Conservation (phyloP, 2,888 invertebrate species). For the Euplexia lucipara region DNA sequence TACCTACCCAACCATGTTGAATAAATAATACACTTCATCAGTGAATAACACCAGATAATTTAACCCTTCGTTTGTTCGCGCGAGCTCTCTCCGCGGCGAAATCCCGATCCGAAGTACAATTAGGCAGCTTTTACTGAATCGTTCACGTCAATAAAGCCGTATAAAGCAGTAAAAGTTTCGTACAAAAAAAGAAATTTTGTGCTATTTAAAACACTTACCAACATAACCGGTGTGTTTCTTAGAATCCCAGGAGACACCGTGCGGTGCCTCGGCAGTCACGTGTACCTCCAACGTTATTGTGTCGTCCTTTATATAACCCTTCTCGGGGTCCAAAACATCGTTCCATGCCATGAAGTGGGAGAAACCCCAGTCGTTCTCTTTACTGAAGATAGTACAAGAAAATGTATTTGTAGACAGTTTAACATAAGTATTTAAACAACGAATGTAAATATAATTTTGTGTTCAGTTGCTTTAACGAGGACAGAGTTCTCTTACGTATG, state of each 20-base stretch:
- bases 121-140: not conserved
- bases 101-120: conserved; percentile 11
- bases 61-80: not conserved
- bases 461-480: not conserved
- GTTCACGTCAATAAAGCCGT: conserved; percentile 8
- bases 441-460: not conserved
- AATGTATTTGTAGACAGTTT: conserved; percentile 1
- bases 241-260: conserved; percentile 99
- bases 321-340: conserved; percentile 97
- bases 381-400: conserved; percentile 75
- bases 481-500: not conserved
- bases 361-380: conserved; percentile 98
- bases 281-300: conserved; percentile 97
- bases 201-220: conserved; percentile 77
- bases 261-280: conserved; percentile 97
- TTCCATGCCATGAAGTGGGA: conserved; percentile 99
- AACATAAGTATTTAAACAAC: not conserved
- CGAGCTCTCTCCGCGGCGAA: not conserved
- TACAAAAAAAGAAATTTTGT: not conserved
- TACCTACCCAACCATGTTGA: conserved; percentile 9
- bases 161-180: conserved; percentile 19
- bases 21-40: conserved; percentile 4
- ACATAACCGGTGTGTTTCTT: conserved; percentile 98
- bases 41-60: not conserved
- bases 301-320: conserved; percentile 98